A percentile compares a stretch with the other conserved stretches of the same genome.
Evolutionary conservation across 2,797 vertebrate genomes (phyloP).

Genomic region (Centroberyx gerrardi): DNA sequence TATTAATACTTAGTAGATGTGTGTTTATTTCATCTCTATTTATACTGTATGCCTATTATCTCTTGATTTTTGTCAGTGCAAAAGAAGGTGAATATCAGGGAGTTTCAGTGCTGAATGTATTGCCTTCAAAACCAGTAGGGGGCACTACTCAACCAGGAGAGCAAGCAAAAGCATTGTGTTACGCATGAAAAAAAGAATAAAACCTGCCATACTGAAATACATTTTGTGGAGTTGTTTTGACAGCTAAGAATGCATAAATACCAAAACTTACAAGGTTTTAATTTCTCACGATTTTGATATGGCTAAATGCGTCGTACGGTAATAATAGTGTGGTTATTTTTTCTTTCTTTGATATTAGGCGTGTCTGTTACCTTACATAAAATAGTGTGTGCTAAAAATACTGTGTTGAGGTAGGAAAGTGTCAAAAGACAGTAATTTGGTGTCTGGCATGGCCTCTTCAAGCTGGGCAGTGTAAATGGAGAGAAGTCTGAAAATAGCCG

Average conservation of each 20-base stretch:
- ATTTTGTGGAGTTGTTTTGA: constrained; percentile 21
- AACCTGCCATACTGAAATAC: constrained; percentile 9
- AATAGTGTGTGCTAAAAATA: constrained; percentile 54
- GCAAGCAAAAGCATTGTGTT: constrained; percentile 15
- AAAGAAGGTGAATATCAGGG: constrained; percentile 15
- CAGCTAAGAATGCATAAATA: constrained; percentile 17
- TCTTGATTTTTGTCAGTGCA: constrained; percentile 2
- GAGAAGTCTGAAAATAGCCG: constrained; percentile 64
- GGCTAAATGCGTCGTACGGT: background rate
- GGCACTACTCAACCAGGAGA: constrained; percentile 80
- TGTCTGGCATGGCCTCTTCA: constrained; percentile 47
- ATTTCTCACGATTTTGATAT: background rate
- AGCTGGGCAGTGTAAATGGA: constrained; percentile 56
- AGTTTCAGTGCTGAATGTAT: background rate
- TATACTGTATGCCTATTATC: no score
- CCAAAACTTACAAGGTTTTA: background rate
- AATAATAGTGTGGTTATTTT: background rate
- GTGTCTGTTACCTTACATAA: constrained; percentile 18
- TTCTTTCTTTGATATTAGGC: background rate
- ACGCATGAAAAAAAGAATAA: constrained; percentile 30
- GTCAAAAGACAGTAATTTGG: constrained; percentile 50
- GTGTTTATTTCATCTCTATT: background rate
- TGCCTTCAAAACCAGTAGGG: constrained; percentile 71
- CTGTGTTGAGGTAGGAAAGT: constrained; percentile 23
- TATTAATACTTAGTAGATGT: constrained; percentile 5